phyloP scores from a whole-genome alignment of 2,113 vertebrate species.

The Neogobius melanostomus region DNA sequence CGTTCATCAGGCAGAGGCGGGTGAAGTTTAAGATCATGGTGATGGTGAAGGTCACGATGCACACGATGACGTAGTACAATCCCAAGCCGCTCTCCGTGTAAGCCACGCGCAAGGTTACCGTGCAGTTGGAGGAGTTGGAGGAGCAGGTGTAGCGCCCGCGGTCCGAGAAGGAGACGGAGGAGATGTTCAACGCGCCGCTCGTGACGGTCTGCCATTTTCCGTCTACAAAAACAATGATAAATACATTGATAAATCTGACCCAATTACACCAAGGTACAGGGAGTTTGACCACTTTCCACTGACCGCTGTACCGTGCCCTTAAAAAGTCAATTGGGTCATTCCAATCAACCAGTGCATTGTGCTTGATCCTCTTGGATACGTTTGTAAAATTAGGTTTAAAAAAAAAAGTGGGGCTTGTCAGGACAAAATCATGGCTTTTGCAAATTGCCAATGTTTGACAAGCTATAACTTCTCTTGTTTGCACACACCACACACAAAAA shows the following conservation, averaged over 20 bases:
- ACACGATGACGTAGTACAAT: slow-evolving; percentile 88
- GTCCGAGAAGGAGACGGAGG: slow-evolving; percentile 83
- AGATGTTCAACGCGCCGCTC: slow-evolving; percentile 85
- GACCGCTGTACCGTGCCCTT: too few relatives aligned
- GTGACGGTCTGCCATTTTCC: slow-evolving; percentile 81
- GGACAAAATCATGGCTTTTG: too few relatives aligned
- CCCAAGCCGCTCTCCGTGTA: slow-evolving; percentile 88
- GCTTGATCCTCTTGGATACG: too few relatives aligned
- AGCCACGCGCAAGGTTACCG: slow-evolving; percentile 85
- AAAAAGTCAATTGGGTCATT: too few relatives aligned
- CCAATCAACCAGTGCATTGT: too few relatives aligned
- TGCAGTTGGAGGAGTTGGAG: slow-evolving; percentile 66
- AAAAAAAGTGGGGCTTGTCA: too few relatives aligned
- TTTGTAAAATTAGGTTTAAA: too few relatives aligned
- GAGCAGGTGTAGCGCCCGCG: slow-evolving; percentile 90
- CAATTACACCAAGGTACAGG: too few relatives aligned
- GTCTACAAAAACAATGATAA: slow-evolving; percentile 58
- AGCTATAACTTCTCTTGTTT: too few relatives aligned
- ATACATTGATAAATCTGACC: not conserved
- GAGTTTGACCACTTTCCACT: too few relatives aligned
- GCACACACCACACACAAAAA: too few relatives aligned
- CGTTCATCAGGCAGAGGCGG: slow-evolving; percentile 92
- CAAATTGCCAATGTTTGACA: too few relatives aligned
- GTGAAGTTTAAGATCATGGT: slow-evolving; percentile 89
- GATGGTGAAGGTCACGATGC: slow-evolving; percentile 88